Evolutionary conservation across 2,888 invertebrate genomes (phyloP).

Genomic region (Aradus depressus): DNA sequence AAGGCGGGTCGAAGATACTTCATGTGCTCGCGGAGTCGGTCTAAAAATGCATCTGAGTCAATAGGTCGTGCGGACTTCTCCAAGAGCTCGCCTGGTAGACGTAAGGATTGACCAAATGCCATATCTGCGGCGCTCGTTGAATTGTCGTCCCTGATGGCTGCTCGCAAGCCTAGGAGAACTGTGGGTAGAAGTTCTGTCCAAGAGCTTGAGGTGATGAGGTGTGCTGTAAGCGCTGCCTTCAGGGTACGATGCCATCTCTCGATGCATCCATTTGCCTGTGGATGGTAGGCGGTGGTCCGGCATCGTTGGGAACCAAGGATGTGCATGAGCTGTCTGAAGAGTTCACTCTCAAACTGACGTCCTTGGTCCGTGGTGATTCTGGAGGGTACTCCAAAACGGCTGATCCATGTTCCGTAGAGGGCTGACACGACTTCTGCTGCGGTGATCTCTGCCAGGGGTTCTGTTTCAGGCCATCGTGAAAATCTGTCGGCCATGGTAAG

Average conservation of each 20-base stretch:
- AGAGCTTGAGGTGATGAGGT: not conserved
- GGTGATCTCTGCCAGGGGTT: constrained; percentile 35
- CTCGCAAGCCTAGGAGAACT: constrained; percentile 15
- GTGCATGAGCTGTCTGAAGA: constrained; percentile 29
- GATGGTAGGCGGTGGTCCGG: constrained; percentile 15
- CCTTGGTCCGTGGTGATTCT: constrained; percentile 36
- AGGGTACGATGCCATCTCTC: constrained; percentile 19
- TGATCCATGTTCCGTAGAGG: constrained; percentile 36
- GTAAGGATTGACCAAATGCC: constrained; percentile 7
- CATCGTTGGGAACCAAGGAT: constrained; percentile 5
- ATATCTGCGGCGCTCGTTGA: constrained; percentile 4
- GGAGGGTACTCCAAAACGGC: constrained; percentile 36
- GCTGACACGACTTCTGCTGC: constrained; percentile 35
- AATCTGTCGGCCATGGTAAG: constrained; percentile 35
- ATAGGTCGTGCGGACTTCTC: not conserved
- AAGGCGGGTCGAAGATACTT: not conserved
- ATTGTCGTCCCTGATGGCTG: constrained; percentile 15
- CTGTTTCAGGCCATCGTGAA: constrained; percentile 37
- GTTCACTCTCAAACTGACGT: constrained; percentile 34
- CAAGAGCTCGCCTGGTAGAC: constrained; percentile 32
- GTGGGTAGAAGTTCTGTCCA: constrained; percentile 15
- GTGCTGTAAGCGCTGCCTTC: constrained; percentile 16
- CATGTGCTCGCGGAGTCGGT: not conserved
- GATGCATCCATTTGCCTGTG: constrained; percentile 16
- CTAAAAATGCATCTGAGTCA: not conserved